Evolutionary conservation across 2,113 vertebrate species (phyloP).

Genomic region (Thunnus maccoyii): DNA sequence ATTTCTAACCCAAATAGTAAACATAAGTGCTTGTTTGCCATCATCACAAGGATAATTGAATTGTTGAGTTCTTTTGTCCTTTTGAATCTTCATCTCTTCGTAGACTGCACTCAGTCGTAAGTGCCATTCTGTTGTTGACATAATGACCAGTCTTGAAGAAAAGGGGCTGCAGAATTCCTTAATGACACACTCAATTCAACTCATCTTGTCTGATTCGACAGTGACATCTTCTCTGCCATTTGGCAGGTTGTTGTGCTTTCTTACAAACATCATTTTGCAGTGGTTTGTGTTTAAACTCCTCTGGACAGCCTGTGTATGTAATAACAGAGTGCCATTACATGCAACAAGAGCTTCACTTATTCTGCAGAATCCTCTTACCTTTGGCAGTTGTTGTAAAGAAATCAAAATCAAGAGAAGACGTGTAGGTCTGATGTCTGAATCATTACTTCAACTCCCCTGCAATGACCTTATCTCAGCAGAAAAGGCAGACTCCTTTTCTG

Average conservation of each 20-base stretch:
- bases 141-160: slow-evolving; percentile 11
- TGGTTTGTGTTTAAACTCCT: not conserved
- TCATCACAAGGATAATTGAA: not conserved
- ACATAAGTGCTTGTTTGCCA: not conserved
- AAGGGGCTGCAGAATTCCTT: not conserved
- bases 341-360: slow-evolving; percentile 4
- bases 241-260: slow-evolving; percentile 5
- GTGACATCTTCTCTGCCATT: not conserved
- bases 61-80: not conserved
- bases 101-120: not conserved
- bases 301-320: not conserved
- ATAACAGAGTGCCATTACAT: not conserved
- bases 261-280: slow-evolving; percentile 10
- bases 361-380: not conserved
- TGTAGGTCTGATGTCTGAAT: slow-evolving; percentile 36
- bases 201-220: not conserved
- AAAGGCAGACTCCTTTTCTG: not conserved
- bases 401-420: slow-evolving; percentile 14
- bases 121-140: slow-evolving; percentile 10
- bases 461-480: slow-evolving; percentile 35
- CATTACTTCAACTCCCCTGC: slow-evolving; percentile 26
- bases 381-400: slow-evolving; percentile 18
- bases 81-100: not conserved
- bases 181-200: slow-evolving; percentile 1
- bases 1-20: not conserved